A percentile compares a stretch with the other conserved stretches of the same genome.
phyloP scores from a whole-genome alignment of 1,140 invertebrate species.

The Drosophila lacertosa region DNA sequence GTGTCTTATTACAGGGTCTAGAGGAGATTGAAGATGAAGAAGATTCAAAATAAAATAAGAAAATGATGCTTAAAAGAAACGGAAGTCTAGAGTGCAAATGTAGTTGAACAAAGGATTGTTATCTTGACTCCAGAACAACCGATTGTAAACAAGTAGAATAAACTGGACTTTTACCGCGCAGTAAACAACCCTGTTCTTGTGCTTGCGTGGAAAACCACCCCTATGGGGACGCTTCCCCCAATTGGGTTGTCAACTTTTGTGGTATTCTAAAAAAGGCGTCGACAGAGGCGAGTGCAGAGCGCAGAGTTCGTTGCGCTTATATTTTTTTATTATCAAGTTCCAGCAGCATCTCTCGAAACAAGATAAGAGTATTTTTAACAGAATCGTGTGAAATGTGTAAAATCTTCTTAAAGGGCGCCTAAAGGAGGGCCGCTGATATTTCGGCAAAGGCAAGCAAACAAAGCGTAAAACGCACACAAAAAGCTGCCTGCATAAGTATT shows the following conservation, averaged over 20 bases:
- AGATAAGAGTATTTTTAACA: constrained; percentile 4
- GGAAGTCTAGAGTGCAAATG: neutral
- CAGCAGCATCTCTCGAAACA: neutral
- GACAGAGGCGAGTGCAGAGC: constrained; percentile 38
- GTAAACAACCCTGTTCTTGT: constrained; percentile 67
- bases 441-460: constrained; percentile 28
- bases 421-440: constrained; percentile 23
- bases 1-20: constrained; percentile 60
- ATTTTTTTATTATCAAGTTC: constrained; percentile 9
- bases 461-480: constrained; percentile 31
- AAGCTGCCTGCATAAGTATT: constrained; percentile 25
- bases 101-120: neutral
- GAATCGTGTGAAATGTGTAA: constrained; percentile 12
- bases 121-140: neutral
- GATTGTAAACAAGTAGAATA: constrained; percentile 44
- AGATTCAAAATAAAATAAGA: neutral
- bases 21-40: constrained; percentile 41
- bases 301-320: constrained; percentile 18
- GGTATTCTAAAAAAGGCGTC: constrained; percentile 77
- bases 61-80: neutral
- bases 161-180: constrained; percentile 51
- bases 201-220: constrained; percentile 66
- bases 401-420: constrained; percentile 34
- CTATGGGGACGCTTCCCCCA: constrained; percentile 58
- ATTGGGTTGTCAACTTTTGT: constrained; percentile 61